Evolutionary conservation across 2,797 vertebrate genomes (phyloP).

Genomic region (Chelmon rostratus): DNA sequence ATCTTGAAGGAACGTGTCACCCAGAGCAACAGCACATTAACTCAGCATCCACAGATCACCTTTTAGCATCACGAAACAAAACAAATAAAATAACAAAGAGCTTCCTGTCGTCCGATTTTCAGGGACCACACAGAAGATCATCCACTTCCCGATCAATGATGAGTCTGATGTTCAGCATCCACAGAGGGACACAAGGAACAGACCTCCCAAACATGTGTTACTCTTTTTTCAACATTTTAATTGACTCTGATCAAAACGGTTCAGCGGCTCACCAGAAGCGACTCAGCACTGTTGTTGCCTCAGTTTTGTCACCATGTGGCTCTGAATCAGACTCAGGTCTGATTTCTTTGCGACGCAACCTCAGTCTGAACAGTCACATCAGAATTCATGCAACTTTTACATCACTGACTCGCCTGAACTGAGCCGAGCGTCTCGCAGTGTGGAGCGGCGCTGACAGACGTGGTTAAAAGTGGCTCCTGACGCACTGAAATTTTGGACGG

Average conservation of each 20-base stretch:
- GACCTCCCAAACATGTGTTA: background rate
- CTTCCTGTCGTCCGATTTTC: background rate
- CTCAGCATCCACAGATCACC: too few species aligned
- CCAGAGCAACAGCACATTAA: too few species aligned
- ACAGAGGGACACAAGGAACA: background rate
- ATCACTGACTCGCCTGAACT: too few species aligned
- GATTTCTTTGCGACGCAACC: too few species aligned
- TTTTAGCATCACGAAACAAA: slow-evolving; percentile 11
- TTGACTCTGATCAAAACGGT: slow-evolving; percentile 20
- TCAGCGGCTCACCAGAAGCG: slow-evolving; percentile 16
- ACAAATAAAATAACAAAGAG: slow-evolving; percentile 8
- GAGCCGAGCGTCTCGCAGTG: too few species aligned
- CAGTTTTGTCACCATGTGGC: background rate
- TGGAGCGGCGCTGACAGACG: too few species aligned
- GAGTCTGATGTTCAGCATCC: background rate
- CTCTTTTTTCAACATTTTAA: slow-evolving; percentile 3
- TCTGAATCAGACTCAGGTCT: too few species aligned
- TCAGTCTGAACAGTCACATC: too few species aligned
- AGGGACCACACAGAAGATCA: background rate
- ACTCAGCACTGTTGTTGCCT: background rate
- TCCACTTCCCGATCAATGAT: background rate
- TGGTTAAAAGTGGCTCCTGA: too few species aligned
- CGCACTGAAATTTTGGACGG: too few species aligned
- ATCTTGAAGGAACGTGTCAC: background rate
- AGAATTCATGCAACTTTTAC: too few species aligned